Evolutionary conservation across 2,797 vertebrate genomes (phyloP).

Genomic region (Neosilurus mollespiculum): DNA sequence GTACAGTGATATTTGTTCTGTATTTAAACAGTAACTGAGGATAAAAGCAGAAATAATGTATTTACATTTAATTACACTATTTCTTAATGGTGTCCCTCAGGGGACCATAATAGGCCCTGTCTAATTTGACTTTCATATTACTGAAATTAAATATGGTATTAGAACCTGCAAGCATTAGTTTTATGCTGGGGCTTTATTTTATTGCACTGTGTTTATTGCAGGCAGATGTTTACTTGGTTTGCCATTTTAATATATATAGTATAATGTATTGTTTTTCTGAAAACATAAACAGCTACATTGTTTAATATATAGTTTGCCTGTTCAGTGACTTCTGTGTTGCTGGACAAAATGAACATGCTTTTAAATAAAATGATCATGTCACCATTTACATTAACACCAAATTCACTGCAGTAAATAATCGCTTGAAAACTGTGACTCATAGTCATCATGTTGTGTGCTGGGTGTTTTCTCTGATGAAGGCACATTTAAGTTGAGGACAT

Average conservation of each 20-base stretch:
- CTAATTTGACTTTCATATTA: not conserved
- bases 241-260: too few relatives aligned
- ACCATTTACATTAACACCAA: too few relatives aligned
- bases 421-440: conserved; percentile 14
- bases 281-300: not conserved
- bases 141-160: not conserved
- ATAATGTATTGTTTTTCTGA: not conserved
- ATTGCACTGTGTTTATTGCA: not conserved
- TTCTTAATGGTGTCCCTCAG: not conserved
- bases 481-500: not conserved
- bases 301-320: not conserved
- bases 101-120: not conserved
- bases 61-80: not conserved
- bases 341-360: not conserved
- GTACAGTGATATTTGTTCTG: not conserved
- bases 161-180: not conserved
- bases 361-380: not conserved
- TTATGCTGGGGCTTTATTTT: not conserved
- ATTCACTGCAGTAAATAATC: not conserved
- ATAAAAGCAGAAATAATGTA: not conserved
- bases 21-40: not conserved
- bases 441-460: not conserved
- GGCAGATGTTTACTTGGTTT: too few relatives aligned
- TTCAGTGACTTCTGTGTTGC: not conserved
- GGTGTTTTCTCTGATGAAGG: conserved; percentile 13